Conservation (phyloP, 2,888 invertebrate species). For the Athetis lepigone region DNA sequence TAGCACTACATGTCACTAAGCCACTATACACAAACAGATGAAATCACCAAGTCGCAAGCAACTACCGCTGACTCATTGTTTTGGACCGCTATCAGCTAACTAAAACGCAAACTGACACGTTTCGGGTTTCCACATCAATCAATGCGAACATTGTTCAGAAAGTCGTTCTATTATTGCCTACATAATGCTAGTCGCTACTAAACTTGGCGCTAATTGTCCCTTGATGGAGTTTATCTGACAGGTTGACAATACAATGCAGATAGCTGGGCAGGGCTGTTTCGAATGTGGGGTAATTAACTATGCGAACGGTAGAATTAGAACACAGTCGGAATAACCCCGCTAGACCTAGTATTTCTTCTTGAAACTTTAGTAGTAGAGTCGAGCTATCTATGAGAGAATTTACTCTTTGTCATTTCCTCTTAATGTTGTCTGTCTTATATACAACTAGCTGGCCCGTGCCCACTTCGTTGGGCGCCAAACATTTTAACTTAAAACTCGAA, state of each 20-base stretch:
- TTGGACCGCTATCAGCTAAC: slow-evolving; percentile 39
- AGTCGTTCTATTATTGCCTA: slow-evolving; percentile 6
- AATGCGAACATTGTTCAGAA: slow-evolving; percentile 7
- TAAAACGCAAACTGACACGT: slow-evolving; percentile 51
- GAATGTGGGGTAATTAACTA: not conserved
- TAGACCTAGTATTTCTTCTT: too few relatives aligned
- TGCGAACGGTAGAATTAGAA: too few relatives aligned
- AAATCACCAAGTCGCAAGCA: slow-evolving; percentile 50
- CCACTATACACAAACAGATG: slow-evolving; percentile 60
- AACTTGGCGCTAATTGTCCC: not conserved
- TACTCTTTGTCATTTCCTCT: too few relatives aligned
- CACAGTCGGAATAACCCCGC: too few relatives aligned
- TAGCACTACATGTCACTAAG: slow-evolving; percentile 39
- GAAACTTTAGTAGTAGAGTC: too few relatives aligned
- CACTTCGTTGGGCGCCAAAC: too few relatives aligned
- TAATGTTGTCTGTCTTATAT: too few relatives aligned
- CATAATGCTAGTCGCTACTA: slow-evolving; percentile 10
- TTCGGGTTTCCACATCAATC: slow-evolving; percentile 30
- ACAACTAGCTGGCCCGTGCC: too few relatives aligned
- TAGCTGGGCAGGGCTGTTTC: not conserved
- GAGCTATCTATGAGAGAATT: too few relatives aligned
- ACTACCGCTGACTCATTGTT: slow-evolving; percentile 44
- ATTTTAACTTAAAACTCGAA: too few relatives aligned
- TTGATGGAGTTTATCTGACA: slow-evolving; percentile 1
- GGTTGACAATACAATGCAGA: not conserved